Base-by-base conservation (phyloP, 1,140 invertebrate species). In the Lineus longissimus region DNA sequence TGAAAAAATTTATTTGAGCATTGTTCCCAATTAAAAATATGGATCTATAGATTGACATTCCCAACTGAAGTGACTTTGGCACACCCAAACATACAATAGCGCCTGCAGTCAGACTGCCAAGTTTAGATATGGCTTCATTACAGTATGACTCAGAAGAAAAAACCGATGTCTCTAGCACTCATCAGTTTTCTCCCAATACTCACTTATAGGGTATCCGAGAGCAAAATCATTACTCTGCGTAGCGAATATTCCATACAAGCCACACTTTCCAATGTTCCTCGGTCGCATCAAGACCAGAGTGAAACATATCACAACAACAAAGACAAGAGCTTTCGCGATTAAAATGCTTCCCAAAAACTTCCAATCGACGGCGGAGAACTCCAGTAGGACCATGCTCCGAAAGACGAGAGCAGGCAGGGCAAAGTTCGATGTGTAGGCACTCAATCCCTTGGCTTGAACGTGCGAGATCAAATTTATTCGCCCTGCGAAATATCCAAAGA, bases 141-240 rank as follows among this genome's bases (percentile, higher is more conserved):
- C 33, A 36, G 33, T 36, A 7, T 36, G 33, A 36, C 33, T 15
- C 33, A 7, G 33, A 36, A 36, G 33, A 4, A 36, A 15, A 36
- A 15, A 15, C 33, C 4, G 33, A 36, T 36, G 15, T 36, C 15
- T 36, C n/a, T 4, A 36, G 6, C 33, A 36, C 15, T 4, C 4
- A 36, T 36, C 15, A 15, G 15, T 4, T 15, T 36, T 4, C 33
- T 7, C 33, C 15, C 15, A 2, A n/a, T 65, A 85, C 87, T 89
- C 86, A 95, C 93, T 88, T 74, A 97, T 95, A 2, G 95, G 95
- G 84, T 92, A 96, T 63, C 95, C 95, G 70, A 98, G 87, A 55
- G 95, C 95, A 86, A 98, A 97, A 82, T 98, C 95, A 86, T 98
- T 98, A 76, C 93, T 95, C 77, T 97, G 94, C 0, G 95, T 97